Conservation (phyloP, 1,140 invertebrate species). For the Oncopeltus fasciatus region DNA sequence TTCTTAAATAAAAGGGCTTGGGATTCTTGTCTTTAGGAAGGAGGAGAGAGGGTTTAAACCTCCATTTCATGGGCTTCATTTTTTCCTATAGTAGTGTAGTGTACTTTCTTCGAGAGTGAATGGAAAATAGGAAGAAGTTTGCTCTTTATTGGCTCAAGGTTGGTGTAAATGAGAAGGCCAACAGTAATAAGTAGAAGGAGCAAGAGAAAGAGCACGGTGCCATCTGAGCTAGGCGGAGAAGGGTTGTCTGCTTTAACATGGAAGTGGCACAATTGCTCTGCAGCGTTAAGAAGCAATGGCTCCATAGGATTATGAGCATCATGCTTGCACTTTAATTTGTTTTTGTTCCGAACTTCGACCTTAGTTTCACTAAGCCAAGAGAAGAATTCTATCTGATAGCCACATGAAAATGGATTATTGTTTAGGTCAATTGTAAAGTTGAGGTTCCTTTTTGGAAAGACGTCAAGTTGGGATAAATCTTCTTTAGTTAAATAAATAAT, state of each 20-base stretch:
- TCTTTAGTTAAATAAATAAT: conserved; percentile 41
- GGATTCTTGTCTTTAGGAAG: too few relatives aligned
- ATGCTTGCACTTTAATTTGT: conserved; percentile 35
- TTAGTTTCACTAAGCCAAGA: conserved; percentile 47
- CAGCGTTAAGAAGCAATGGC: not conserved
- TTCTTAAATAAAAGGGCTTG: too few relatives aligned
- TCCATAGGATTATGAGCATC: not conserved
- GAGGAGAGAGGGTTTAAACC: too few relatives aligned
- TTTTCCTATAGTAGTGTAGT: conserved; percentile 52
- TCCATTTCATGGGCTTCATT: conserved; percentile 34
- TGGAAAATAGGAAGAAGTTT: conserved; percentile 47
- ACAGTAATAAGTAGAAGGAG: conserved; percentile 38
- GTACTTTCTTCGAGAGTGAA: conserved; percentile 49
- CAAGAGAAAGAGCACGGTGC: conserved; percentile 39
- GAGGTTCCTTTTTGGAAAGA: conserved; percentile 36
- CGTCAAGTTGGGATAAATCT: conserved; percentile 44
- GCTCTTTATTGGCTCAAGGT: conserved; percentile 38
- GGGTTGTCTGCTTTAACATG: not conserved
- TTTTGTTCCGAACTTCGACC: conserved; percentile 42
- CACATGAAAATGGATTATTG: conserved; percentile 52
- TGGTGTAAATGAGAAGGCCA: conserved; percentile 42
- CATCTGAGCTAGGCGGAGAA: conserved; percentile 29
- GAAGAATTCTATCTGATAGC: conserved; percentile 44
- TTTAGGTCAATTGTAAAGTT: conserved; percentile 48
- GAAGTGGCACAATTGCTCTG: not conserved